A percentile compares a stretch with the other conserved stretches of the same genome.
Evolutionary conservation across 2,113 vertebrate species (phyloP).

Genomic region (Forbesichthys agassizii): DNA sequence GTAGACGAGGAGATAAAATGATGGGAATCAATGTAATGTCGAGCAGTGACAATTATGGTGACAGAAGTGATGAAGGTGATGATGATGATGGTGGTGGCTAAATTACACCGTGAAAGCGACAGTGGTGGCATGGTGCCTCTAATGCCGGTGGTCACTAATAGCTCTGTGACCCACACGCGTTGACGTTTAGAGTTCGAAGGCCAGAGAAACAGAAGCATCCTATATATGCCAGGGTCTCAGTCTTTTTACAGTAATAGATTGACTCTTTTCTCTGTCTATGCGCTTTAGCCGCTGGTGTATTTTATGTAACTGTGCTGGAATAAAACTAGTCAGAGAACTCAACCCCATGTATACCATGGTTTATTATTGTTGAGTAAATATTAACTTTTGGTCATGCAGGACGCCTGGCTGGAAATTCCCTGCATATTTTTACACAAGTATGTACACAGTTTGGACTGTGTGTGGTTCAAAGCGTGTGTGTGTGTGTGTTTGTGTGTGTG

Average conservation of each 20-base stretch:
- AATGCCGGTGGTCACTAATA: not conserved
- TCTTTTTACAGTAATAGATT: no score
- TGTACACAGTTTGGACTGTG: no score
- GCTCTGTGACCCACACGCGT: not conserved
- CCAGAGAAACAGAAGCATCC: no score
- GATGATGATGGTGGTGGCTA: not conserved
- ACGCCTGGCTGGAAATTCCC: slow-evolving; percentile 11
- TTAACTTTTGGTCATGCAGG: slow-evolving; percentile 38
- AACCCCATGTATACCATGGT: no score
- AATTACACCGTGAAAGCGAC: not conserved
- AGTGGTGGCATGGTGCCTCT: not conserved
- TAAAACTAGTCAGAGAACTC: not conserved
- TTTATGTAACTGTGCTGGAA: not conserved
- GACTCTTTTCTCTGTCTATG: no score
- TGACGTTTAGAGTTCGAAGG: no score
- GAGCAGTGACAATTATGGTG: not conserved
- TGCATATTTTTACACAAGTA: not conserved
- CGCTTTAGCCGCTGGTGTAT: not conserved
- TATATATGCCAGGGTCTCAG: no score
- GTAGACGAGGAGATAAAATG: no score
- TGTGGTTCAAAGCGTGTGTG: not conserved
- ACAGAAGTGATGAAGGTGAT: not conserved
- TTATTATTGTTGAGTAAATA: slow-evolving; percentile 29
- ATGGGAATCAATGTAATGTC: no score
- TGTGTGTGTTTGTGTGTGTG: not conserved